These are phyloP conservation scores for Gulo gulo DNA, from an alignment of 2,113 vertebrate species.

Conservation along the genomic window DNA sequence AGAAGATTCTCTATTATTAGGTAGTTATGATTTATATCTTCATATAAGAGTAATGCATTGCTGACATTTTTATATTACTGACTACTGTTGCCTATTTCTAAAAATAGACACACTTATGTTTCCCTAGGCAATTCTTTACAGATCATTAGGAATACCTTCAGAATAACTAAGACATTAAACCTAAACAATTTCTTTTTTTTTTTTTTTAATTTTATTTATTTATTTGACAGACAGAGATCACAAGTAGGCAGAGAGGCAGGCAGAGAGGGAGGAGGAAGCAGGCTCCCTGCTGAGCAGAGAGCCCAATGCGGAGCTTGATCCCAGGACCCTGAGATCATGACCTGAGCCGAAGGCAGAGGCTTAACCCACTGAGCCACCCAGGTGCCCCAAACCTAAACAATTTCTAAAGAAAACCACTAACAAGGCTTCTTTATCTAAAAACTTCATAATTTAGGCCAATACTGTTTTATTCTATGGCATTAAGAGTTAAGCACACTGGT, in stretches of 20 bases:
- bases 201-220: no score
- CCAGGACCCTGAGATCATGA: no score
- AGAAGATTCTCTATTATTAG: background rate
- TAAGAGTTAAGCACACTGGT: background rate
- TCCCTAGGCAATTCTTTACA: background rate
- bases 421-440: background rate
- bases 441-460: background rate
- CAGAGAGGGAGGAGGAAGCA: no score
- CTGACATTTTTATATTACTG: constrained; percentile 15
- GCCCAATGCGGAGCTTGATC: no score
- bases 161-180: background rate
- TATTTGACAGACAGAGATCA: no score
- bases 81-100: background rate
- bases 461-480: background rate
- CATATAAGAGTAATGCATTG: background rate
- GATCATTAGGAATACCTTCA: background rate
- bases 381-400: background rate
- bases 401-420: background rate
- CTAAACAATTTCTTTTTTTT: background rate
- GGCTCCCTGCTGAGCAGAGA: no score
- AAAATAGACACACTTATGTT: constrained; percentile 23
- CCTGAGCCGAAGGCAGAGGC: no score
- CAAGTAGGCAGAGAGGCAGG: no score
- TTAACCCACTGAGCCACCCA: no score
- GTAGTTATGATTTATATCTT: background rate